Base-by-base conservation (phyloP, 2,888 invertebrate genomes). In the Linnaemya tessellans region DNA sequence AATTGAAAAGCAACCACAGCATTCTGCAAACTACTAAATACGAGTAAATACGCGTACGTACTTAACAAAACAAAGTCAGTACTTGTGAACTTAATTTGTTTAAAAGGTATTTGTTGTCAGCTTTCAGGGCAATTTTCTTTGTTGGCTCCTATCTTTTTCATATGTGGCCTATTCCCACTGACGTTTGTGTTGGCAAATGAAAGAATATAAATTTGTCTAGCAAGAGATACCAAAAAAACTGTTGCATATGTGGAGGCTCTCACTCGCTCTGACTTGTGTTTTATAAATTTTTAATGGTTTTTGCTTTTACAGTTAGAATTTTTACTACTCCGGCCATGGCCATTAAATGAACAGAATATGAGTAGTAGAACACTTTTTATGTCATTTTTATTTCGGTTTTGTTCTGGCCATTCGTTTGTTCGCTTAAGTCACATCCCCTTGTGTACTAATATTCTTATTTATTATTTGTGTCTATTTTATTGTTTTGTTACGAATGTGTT, bases 271-370 rank as follows among this genome's bases (percentile, higher is more conserved):
- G 35, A 43, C n/a, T n/a, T 10, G 49, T 68, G 49, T 74, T 67
- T 51, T 56, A 65, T 65, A 51, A 43, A 51, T 67, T 65, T 60
- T 80, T 80, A 58, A 65, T n/a, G 38, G 56, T 58, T 65, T 41
- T 60, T 65, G 15, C 54, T 43, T 80, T 80, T 51, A 80, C 73
- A 74, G 80, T 80, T 80, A 80, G 73, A 80, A 67, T 74, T 65
- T 80, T 80, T 67, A 80, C 80, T 65, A 60, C 58, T 73, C 54
- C 38, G 58, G n/a, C 35, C 35, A 74, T 46, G 58, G 38, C 49
- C 22, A 80, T 56, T 65, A 56, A 65, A 65, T 65, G 54, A 58
- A 58, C 22, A 80, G 18, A 58, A 46, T 51, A 49, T 80, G 51
- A 38, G 49, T 74, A 60, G 73, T 80, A 49, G 58, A 74, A 80